These are phyloP conservation scores for Conomelus anceps DNA, from an alignment of 2,888 invertebrate genomes.

Conservation along the genomic window DNA sequence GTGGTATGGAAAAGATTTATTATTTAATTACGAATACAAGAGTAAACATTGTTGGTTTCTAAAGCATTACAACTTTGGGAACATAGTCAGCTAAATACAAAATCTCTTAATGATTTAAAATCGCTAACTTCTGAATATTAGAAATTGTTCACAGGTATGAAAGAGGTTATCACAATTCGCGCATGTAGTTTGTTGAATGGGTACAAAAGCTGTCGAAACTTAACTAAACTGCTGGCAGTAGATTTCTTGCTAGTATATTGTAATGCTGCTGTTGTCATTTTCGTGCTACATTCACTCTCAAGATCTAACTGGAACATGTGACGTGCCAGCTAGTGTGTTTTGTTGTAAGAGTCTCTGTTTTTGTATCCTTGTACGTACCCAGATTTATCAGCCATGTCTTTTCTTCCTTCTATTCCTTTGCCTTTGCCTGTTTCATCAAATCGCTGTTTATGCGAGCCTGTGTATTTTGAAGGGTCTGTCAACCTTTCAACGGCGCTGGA, in stretches of 20 bases:
- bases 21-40: no score
- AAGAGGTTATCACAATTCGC: background rate
- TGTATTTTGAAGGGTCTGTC: constrained; percentile 81
- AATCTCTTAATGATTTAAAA: background rate
- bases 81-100: background rate
- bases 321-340: constrained; percentile 44
- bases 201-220: background rate
- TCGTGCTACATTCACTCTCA: background rate
- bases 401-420: constrained; percentile 76
- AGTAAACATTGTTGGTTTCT: no score
- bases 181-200: background rate
- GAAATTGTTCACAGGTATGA: background rate
- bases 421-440: constrained; percentile 81
- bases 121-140: background rate
- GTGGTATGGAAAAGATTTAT: no score
- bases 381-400: constrained; percentile 61
- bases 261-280: background rate
- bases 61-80: background rate
- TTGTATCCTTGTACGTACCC: constrained; percentile 83
- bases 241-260: background rate
- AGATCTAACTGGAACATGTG: background rate
- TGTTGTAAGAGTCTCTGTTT: constrained; percentile 70
- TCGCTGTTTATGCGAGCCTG: constrained; percentile 79
- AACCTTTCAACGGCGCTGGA: constrained; percentile 59
- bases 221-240: background rate